Base-by-base conservation (phyloP, 2,888 invertebrate species). In the Entomobrya multifasciata region DNA sequence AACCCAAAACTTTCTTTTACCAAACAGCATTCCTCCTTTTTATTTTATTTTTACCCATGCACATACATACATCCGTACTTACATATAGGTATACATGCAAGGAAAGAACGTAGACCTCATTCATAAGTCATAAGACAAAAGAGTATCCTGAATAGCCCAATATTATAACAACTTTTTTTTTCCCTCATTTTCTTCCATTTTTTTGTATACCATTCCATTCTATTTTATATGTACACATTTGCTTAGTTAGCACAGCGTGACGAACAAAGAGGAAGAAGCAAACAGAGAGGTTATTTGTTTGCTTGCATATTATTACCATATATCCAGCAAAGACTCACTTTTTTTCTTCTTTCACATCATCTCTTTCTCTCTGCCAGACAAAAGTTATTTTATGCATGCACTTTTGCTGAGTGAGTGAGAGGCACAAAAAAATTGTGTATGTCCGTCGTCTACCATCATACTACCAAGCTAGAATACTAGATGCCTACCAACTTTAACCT, bases 351-450 rank as follows among this genome's bases (percentile, higher is more conserved):
- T n/a, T 11, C 47, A 52, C 52, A 52, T 17, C 52, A n/a, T n/a
- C n/a, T n/a, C n/a, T n/a, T n/a, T n/a, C n/a, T n/a, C n/a, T n/a
- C n/a, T n/a, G n/a, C 8, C 52, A 52, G 15, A 41, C 41, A 11
- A n/a, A 52, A 17, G 17, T 52, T 52, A 52, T 52, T 52, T 52
- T 52, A 52, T 52, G 13, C 52, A 52, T 17, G 52, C 52, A 52
- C 52, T 52, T n/a, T 52, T 52, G 52, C 52, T 52, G 52, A 52
- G 17, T 52, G 52, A n/a, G 52, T n/a, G n/a, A n/a, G n/a, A n/a
- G n/a, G n/a, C n/a, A 52, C 52, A 52, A 52, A 52, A 52, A 52
- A 17, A 52, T 52, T 52, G n/a, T n/a, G n/a, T 52, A n/a, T 52
- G n/a, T 52, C 17, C 52, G n/a, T 52, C 52, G 2, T 52, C 13